A percentile compares a stretch with the other conserved stretches of the same genome.
Conservation (phyloP, 1,140 invertebrate species). For the Trichonephila clavata region DNA sequence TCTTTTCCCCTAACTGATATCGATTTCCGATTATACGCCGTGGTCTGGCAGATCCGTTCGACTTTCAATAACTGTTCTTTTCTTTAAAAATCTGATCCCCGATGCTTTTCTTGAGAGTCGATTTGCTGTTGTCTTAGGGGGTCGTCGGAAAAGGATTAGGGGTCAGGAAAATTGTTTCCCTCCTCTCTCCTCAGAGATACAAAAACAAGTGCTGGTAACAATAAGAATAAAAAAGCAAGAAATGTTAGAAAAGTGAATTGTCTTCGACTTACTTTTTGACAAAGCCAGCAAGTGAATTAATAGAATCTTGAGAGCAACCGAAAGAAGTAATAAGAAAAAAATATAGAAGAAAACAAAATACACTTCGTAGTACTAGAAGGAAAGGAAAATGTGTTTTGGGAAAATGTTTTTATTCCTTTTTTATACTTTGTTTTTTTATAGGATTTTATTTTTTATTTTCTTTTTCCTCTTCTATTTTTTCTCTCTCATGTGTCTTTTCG, state of each 20-base stretch:
- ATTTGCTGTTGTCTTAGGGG: constrained; percentile 68
- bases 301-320: constrained; percentile 66
- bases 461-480: constrained; percentile 10
- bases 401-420: neutral
- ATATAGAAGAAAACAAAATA: constrained; percentile 17
- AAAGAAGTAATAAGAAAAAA: neutral
- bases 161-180: constrained; percentile 46
- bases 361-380: neutral
- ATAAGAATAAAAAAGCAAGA: constrained; percentile 17
- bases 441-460: neutral
- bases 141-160: constrained; percentile 7
- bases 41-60: constrained; percentile 40
- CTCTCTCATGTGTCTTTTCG: neutral
- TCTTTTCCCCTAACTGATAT: constrained; percentile 70
- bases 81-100: constrained; percentile 69
- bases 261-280: constrained; percentile 57
- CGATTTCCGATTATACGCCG: constrained; percentile 70
- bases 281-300: constrained; percentile 68
- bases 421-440: neutral
- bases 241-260: constrained; percentile 59
- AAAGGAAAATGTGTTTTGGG: constrained; percentile 25
- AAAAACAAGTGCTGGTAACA: neutral
- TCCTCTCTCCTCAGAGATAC: neutral
- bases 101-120: constrained; percentile 47
- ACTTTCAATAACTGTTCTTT: constrained; percentile 74